Evolutionary conservation across 2,113 vertebrate genomes (phyloP).

Genomic region (Ceyx cyanopectus): DNA sequence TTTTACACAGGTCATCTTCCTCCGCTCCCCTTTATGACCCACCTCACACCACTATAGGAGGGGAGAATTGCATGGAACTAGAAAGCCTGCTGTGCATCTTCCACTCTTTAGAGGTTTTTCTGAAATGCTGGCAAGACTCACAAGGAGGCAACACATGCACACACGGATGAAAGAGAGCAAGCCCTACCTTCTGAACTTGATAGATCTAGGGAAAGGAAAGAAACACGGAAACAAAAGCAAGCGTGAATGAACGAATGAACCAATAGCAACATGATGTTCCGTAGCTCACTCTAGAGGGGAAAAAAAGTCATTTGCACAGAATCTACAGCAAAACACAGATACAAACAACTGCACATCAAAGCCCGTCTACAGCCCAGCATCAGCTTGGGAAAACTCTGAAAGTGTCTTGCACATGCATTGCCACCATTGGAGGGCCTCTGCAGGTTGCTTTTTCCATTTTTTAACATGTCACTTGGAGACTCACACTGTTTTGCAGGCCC

Average conservation of each 20-base stretch:
- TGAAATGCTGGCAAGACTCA: neutral
- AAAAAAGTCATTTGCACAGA: neutral
- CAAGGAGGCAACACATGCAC: conserved; percentile 35
- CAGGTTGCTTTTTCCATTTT: neutral
- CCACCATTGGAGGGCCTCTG: neutral
- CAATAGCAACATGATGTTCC: neutral
- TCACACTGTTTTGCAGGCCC: neutral
- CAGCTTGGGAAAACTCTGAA: neutral
- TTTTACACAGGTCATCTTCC: neutral
- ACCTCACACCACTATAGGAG: neutral
- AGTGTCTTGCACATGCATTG: accelerated
- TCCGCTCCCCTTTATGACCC: neutral
- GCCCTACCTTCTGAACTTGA: conserved; percentile 98
- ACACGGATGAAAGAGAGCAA: neutral
- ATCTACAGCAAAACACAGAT: neutral
- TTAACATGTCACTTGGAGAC: neutral
- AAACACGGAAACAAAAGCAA: conserved; percentile 53
- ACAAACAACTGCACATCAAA: neutral
- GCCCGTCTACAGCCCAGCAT: neutral
- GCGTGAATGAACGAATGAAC: conserved; percentile 32
- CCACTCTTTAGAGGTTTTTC: neutral
- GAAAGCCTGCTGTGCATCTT: neutral
- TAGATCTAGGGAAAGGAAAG: conserved; percentile 85
- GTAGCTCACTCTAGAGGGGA: neutral
- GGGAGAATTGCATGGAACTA: neutral